These are phyloP conservation scores for Odontothrips loti DNA, from an alignment of 2,888 invertebrate genomes.

Conservation along the genomic window DNA sequence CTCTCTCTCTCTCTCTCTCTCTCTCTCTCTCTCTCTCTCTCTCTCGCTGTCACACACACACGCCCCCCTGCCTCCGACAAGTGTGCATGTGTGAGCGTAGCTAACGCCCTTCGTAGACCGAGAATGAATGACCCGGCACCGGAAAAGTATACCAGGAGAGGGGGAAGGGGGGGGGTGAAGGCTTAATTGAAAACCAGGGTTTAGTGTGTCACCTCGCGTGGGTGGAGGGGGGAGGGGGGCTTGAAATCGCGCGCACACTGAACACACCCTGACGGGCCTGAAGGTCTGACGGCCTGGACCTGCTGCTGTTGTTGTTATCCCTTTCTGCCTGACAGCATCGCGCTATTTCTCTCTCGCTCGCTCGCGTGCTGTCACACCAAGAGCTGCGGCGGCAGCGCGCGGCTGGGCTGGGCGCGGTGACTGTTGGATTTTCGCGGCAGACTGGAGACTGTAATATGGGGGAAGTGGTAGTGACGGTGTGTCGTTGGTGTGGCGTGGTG, in stretches of 20 bases:
- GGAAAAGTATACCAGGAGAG: not conserved
- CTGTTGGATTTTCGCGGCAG: too few species aligned
- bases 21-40: too few species aligned
- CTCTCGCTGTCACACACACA: too few species aligned
- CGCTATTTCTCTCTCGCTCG: not conserved
- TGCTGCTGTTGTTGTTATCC: not conserved
- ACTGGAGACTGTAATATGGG: too few species aligned
- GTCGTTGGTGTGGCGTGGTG: too few species aligned
- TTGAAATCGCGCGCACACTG: not conserved
- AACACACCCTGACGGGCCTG: too few species aligned
- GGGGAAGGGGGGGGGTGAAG: not conserved
- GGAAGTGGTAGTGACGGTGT: too few species aligned
- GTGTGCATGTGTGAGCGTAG: too few species aligned
- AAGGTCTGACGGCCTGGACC: not conserved
- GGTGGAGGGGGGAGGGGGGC: not conserved
- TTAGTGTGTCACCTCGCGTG: constrained; percentile 1
- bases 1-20: too few species aligned
- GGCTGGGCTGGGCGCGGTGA: too few species aligned
- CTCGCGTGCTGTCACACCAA: not conserved
- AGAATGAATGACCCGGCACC: constrained; percentile 3
- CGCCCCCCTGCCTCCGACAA: too few species aligned
- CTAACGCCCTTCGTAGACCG: not conserved
- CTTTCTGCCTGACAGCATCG: not conserved
- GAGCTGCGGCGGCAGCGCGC: too few species aligned
- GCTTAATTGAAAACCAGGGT: constrained; percentile 22